Conservation (phyloP, 2,888 invertebrate genomes). For the Liopterus haemorrhoidalis region DNA sequence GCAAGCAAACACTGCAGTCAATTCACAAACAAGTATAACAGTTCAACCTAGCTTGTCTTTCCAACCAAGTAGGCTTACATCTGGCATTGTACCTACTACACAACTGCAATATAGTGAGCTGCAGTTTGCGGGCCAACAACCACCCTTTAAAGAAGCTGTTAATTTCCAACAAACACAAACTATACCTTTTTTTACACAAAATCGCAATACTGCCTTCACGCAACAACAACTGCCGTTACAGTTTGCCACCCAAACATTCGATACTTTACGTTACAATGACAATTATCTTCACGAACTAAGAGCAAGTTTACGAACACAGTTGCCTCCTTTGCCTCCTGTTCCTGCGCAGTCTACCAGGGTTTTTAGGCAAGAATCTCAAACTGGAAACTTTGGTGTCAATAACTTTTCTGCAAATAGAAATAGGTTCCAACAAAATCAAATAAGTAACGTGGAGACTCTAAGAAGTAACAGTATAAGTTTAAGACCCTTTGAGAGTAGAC, state of each 20-base stretch:
- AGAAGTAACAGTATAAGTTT: too few relatives aligned
- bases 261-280: conserved; percentile 12
- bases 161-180: conserved; percentile 32
- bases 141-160: conserved; percentile 40
- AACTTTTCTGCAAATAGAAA: conserved; percentile 2
- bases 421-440: not conserved
- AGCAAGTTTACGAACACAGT: conserved; percentile 14
- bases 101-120: conserved; percentile 2
- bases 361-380: conserved; percentile 42
- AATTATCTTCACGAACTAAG: conserved; percentile 16
- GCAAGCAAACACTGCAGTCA: conserved; percentile 35
- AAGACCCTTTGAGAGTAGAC: too few relatives aligned
- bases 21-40: conserved; percentile 39
- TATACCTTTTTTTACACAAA: conserved; percentile 4
- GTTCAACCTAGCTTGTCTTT: conserved; percentile 51
- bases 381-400: conserved; percentile 38
- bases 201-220: conserved; percentile 34
- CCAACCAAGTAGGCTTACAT: conserved; percentile 13
- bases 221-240: conserved; percentile 25
- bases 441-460: too few relatives aligned
- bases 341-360: conserved; percentile 34
- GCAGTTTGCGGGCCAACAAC: conserved; percentile 40
- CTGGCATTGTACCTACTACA: not conserved
- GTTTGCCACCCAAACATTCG: conserved; percentile 11
- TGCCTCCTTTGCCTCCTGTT: conserved; percentile 12